These are phyloP conservation scores for Philhelius pedissequus DNA, from an alignment of 2,888 invertebrate genomes.

Conservation along the genomic window DNA sequence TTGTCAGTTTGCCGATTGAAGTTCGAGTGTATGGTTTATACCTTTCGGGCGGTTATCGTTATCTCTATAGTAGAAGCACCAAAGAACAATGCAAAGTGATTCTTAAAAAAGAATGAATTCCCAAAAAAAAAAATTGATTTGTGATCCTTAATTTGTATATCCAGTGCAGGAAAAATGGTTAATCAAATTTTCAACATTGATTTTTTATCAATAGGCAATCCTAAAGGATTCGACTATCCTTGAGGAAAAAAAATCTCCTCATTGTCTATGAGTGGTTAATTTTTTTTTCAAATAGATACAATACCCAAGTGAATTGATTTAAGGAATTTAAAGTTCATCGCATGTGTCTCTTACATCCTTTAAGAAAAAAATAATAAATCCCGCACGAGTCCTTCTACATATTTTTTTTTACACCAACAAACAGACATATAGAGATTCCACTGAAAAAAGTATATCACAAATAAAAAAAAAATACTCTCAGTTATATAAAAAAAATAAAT, in stretches of 20 bases:
- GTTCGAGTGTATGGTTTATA: conserved; percentile 62
- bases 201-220: neutral
- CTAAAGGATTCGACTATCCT: neutral
- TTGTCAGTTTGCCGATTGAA: conserved; percentile 65
- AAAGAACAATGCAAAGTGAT: conserved; percentile 4
- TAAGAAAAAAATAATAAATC: neutral
- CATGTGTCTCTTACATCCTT: neutral
- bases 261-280: neutral
- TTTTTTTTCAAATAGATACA: neutral
- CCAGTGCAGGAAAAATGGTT: neutral
- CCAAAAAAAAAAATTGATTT: neutral
- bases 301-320: conserved; percentile 6
- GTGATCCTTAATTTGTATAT: neutral
- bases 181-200: neutral
- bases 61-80: neutral
- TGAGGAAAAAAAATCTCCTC: neutral
- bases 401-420: too few species aligned
- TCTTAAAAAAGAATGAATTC: neutral
- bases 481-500: neutral
- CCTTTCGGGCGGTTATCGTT: conserved; percentile 37
- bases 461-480: neutral
- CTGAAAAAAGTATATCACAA: neutral
- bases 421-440: neutral
- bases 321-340: neutral
- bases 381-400: neutral